Evolutionary conservation across 2,888 invertebrate species (phyloP).

Genomic region (Disparrhopalites patrizii): DNA sequence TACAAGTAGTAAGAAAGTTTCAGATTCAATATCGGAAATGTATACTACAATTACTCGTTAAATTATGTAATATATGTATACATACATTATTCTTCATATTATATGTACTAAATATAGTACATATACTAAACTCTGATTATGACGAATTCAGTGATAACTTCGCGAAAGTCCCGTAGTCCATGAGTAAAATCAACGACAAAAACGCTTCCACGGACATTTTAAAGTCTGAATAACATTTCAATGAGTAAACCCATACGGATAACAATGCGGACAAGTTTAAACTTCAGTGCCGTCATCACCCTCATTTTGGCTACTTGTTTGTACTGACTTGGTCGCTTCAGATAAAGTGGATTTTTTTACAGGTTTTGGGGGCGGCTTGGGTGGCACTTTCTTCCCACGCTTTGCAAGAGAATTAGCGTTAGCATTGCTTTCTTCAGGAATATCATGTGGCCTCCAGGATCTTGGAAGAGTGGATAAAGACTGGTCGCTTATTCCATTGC

Average conservation of each 20-base stretch:
- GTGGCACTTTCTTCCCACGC: slow-evolving; percentile 38
- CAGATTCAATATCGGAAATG: not conserved
- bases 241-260: no score
- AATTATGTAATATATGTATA: no score
- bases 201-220: no score
- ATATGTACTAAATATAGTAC: no score
- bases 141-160: slow-evolving; percentile 11
- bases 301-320: slow-evolving; percentile 20
- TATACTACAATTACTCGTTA: not conserved
- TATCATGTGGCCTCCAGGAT: slow-evolving; percentile 31
- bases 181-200: not conserved
- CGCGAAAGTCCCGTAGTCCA: no score
- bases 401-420: slow-evolving; percentile 13
- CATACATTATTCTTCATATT: no score
- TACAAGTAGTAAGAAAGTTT: slow-evolving; percentile 3
- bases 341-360: slow-evolving; percentile 43
- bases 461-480: slow-evolving; percentile 30
- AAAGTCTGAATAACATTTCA: no score
- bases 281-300: slow-evolving; percentile 48
- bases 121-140: slow-evolving; percentile 5
- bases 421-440: not conserved
- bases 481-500: slow-evolving; percentile 9
- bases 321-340: slow-evolving; percentile 28
- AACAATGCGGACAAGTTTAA: no score
- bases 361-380: slow-evolving; percentile 49